Evolutionary conservation across 2,888 invertebrate species (phyloP).

Genomic region (Oligia strigilis): DNA sequence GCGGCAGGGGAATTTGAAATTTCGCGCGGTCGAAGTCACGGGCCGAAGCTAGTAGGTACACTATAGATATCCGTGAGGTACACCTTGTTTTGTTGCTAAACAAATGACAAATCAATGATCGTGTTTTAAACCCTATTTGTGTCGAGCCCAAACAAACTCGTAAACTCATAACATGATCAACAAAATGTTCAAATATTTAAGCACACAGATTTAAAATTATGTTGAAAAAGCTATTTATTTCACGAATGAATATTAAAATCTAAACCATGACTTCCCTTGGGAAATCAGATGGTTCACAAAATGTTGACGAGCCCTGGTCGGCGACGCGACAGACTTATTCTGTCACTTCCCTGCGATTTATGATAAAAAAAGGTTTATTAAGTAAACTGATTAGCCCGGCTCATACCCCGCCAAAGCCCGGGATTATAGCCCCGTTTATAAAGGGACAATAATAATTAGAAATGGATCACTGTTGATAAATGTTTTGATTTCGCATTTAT

Average conservation of each 20-base stretch:
- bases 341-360: slow-evolving; percentile 62
- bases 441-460: slow-evolving; percentile 41
- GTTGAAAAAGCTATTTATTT: slow-evolving; percentile 73
- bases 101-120: neutral
- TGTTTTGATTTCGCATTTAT: slow-evolving; percentile 38
- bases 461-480: slow-evolving; percentile 54
- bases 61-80: no score
- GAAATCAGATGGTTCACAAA: slow-evolving; percentile 79
- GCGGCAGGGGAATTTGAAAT: neutral
- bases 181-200: slow-evolving; percentile 35
- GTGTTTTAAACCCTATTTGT: neutral
- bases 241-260: slow-evolving; percentile 78
- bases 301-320: slow-evolving; percentile 70
- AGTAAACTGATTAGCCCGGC: slow-evolving; percentile 56
- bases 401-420: slow-evolving; percentile 29
- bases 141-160: neutral
- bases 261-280: slow-evolving; percentile 74
- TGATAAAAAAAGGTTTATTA: slow-evolving; percentile 64
- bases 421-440: slow-evolving; percentile 38
- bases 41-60: no score
- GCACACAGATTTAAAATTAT: slow-evolving; percentile 60
- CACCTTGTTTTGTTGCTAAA: neutral
- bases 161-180: slow-evolving; percentile 21
- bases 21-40: no score
- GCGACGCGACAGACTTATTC: slow-evolving; percentile 61